These are phyloP conservation scores for Ganaspis sp. DNA, from an alignment of 1,140 invertebrate species.

Conservation along the genomic window DNA sequence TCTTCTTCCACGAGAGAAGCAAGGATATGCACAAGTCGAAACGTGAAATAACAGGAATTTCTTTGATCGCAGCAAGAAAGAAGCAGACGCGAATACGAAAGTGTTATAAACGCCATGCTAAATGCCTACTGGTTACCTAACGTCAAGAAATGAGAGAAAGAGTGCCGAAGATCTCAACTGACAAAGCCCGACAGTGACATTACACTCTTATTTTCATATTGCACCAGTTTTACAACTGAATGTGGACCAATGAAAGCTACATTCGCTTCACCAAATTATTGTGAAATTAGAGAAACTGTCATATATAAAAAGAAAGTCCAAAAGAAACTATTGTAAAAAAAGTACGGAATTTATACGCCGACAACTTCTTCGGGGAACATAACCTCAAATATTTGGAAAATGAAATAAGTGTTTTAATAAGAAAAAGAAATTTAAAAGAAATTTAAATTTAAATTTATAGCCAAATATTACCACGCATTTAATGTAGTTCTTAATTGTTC, in stretches of 20 bases:
- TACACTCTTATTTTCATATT: constrained; percentile 51
- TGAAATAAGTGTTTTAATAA: too few species aligned
- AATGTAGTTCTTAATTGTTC: too few species aligned
- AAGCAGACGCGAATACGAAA: constrained; percentile 48
- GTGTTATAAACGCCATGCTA: constrained; percentile 50
- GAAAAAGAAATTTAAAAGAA: too few species aligned
- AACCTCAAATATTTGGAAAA: too few species aligned
- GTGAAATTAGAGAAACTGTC: constrained; percentile 16
- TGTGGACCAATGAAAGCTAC: constrained; percentile 14
- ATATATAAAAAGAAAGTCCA: background rate
- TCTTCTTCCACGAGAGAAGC: background rate
- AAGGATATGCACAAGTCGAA: background rate
- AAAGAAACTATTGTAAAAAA: background rate
- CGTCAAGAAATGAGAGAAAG: constrained; percentile 39
- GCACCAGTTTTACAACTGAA: constrained; percentile 48
- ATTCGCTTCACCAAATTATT: constrained; percentile 3
- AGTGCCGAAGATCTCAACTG: constrained; percentile 37
- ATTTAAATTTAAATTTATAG: too few species aligned
- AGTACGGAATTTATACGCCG: too few species aligned
- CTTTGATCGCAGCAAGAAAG: background rate
- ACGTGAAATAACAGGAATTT: constrained; percentile 7
- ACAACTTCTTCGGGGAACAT: too few species aligned
- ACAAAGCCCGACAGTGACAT: constrained; percentile 49
- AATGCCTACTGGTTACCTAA: constrained; percentile 43
- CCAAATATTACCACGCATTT: too few species aligned